Evolutionary conservation across 2,797 vertebrate genomes (phyloP).

Genomic region (Knipowitschia caucasica): DNA sequence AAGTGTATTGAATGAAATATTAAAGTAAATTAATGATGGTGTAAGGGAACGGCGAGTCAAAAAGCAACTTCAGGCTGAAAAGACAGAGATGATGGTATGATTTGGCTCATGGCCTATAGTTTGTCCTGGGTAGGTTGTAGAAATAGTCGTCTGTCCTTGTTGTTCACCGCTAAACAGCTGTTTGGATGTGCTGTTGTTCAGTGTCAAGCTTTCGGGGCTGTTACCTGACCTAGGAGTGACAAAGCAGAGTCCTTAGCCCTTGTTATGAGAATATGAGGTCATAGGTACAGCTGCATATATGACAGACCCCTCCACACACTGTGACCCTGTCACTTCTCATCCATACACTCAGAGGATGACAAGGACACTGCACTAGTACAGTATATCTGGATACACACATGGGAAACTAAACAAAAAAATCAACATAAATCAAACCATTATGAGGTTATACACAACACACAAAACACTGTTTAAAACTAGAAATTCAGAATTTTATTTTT

Average conservation of each 20-base stretch:
- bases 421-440: background rate
- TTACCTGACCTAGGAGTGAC: slow-evolving; percentile 68
- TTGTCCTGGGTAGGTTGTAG: slow-evolving; percentile 21
- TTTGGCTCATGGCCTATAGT: slow-evolving; percentile 3
- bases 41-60: slow-evolving; percentile 14
- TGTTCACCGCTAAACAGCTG: slow-evolving; percentile 26
- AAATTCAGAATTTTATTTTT: slow-evolving; percentile 27
- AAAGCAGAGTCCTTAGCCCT: slow-evolving; percentile 74
- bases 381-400: slow-evolving; percentile 22
- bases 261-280: slow-evolving; percentile 73
- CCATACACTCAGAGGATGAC: slow-evolving; percentile 53
- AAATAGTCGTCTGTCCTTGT: slow-evolving; percentile 15
- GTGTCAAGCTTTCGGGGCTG: slow-evolving; percentile 40
- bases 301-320: slow-evolving; percentile 70
- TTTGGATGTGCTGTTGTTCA: slow-evolving; percentile 40
- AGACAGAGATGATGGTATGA: slow-evolving; percentile 26
- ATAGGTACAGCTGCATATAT: slow-evolving; percentile 60
- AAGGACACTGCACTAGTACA: slow-evolving; percentile 55
- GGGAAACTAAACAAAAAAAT: slow-evolving; percentile 37
- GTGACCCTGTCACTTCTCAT: slow-evolving; percentile 73
- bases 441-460: background rate
- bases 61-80: slow-evolving; percentile 37
- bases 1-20: slow-evolving; percentile 87
- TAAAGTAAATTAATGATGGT: slow-evolving; percentile 71
- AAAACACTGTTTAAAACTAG: slow-evolving; percentile 13